Conservation (phyloP, 1,140 invertebrate genomes). For the Pseudachorutes palmiensis region DNA sequence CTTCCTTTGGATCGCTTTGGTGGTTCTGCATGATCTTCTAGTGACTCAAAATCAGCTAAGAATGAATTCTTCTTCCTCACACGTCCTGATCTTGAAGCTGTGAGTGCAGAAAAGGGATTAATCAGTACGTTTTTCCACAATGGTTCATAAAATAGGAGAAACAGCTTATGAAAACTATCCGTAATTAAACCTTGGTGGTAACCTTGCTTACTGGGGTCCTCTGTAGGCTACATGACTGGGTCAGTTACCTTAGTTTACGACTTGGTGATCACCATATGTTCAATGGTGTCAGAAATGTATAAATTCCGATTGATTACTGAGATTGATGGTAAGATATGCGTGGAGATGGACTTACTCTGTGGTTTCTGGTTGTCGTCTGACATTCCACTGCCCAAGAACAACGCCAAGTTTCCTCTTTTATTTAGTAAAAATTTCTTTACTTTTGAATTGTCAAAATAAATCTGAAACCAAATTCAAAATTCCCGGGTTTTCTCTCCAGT, state of each 20-base stretch:
- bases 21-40: slow-evolving; percentile 28
- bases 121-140: not conserved
- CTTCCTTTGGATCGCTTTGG: slow-evolving; percentile 14
- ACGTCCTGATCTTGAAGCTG: slow-evolving; percentile 32
- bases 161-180: not conserved
- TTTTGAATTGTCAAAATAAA: slow-evolving; percentile 8
- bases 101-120: not conserved
- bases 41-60: slow-evolving; percentile 31
- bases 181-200: not conserved
- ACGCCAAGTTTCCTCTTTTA: not conserved
- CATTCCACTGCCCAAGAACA: not conserved
- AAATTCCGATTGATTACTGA: not conserved
- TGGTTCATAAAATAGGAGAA: not conserved
- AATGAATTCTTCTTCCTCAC: slow-evolving; percentile 36
- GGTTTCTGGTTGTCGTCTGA: not conserved
- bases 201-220: not conserved
- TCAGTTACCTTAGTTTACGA: not conserved
- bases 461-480: not conserved
- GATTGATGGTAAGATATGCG: not conserved
- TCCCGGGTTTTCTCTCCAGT: not conserved
- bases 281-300: not conserved
- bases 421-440: not conserved
- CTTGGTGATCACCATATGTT: not conserved
- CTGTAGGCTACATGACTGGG: not conserved
- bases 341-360: slow-evolving; percentile 1